Conservation (phyloP, 2,888 invertebrate species). For the Calameuta pallipes region DNA sequence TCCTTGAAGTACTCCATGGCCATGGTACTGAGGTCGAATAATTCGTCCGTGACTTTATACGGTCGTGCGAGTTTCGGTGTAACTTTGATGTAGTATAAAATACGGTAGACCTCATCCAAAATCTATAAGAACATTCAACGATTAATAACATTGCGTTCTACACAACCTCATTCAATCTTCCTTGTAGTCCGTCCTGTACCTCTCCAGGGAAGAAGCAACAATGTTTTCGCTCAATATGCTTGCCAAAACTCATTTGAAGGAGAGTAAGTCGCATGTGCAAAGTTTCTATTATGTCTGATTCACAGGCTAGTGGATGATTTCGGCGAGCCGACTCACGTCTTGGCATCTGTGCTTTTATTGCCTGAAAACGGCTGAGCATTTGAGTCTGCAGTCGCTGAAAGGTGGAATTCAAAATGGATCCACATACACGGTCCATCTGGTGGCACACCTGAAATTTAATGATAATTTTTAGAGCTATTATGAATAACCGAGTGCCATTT, state of each 20-base stretch:
- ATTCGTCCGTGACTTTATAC: conserved; percentile 93
- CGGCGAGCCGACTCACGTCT: conserved; percentile 90
- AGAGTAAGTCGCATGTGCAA: conserved; percentile 91
- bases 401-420: conserved; percentile 83
- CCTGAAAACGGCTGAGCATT: conserved; percentile 86
- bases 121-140: conserved; percentile 71
- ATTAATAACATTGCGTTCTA: neutral
- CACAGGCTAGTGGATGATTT: conserved; percentile 90
- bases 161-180: neutral
- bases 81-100: conserved; percentile 84
- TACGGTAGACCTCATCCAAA: conserved; percentile 90
- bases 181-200: conserved; percentile 66
- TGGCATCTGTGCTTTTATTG: conserved; percentile 92
- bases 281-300: conserved; percentile 93
- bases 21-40: conserved; percentile 95
- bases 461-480: neutral
- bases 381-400: conserved; percentile 88
- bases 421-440: conserved; percentile 83
- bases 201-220: conserved; percentile 96
- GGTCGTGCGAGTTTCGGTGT: conserved; percentile 86
- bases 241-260: conserved; percentile 93
- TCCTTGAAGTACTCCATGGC: conserved; percentile 98
- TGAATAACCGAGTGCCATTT: too few relatives aligned
- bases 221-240: conserved; percentile 92
- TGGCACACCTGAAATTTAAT: conserved; percentile 77